Percentiles rank a stretch among this genome's conserved stretches.
Evolutionary conservation across 2,797 vertebrate genomes (phyloP).

Genomic region (Malacoctenus gilli): DNA sequence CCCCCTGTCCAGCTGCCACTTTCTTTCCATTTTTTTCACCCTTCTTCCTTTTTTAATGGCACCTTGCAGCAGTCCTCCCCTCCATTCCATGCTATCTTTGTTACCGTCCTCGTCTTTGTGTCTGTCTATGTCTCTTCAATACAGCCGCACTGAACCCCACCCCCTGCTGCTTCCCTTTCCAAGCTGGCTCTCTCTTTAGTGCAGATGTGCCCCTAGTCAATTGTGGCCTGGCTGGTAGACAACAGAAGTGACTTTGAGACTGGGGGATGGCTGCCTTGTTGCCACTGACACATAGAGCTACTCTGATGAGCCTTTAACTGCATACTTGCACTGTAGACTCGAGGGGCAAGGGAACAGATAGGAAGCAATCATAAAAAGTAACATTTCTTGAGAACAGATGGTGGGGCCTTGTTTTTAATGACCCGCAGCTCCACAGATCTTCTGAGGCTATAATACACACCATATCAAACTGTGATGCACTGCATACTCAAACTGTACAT

Average conservation of each 20-base stretch:
- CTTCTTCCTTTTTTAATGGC: conserved; percentile 1
- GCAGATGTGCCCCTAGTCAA: conserved; percentile 71
- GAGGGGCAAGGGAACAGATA: conserved; percentile 3
- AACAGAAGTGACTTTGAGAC: conserved; percentile 80
- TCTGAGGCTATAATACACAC: too few relatives aligned
- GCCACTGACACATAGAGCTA: conserved; percentile 64
- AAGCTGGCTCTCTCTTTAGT: conserved; percentile 62
- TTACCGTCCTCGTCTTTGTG: conserved; percentile 31
- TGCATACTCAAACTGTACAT: too few relatives aligned
- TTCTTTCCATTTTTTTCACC: conserved; percentile 37
- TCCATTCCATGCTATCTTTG: conserved; percentile 25
- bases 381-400: too few relatives aligned
- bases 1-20: conserved; percentile 30
- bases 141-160: conserved; percentile 28
- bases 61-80: conserved; percentile 1
- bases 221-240: conserved; percentile 72
- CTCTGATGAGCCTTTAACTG: conserved; percentile 55
- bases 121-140: conserved; percentile 29
- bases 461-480: too few relatives aligned
- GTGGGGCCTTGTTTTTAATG: too few relatives aligned
- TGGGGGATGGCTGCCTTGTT: conserved; percentile 69
- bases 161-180: conserved; percentile 42
- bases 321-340: conserved; percentile 32
- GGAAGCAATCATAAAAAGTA: background rate
- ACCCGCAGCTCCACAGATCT: too few relatives aligned